phyloP scores from a whole-genome alignment of 2,888 invertebrate genomes.

The Epinotia ramella region DNA sequence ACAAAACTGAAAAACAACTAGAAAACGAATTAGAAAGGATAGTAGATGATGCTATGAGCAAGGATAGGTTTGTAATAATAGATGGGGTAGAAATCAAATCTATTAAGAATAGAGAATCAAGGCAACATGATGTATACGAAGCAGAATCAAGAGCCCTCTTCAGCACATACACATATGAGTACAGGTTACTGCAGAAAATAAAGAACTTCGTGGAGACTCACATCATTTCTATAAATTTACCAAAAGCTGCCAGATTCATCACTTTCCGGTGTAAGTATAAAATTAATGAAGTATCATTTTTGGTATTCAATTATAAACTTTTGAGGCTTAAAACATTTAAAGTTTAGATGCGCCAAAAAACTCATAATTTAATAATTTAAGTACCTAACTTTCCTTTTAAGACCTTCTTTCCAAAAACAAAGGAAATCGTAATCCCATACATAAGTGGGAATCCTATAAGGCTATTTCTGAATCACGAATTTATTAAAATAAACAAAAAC shows the following conservation, averaged over 20 bases:
- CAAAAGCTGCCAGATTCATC: slow-evolving; percentile 87
- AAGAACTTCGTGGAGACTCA: slow-evolving; percentile 86
- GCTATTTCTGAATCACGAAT: too few species aligned
- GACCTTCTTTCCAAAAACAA: too few species aligned
- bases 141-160: slow-evolving; percentile 70
- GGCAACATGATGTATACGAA: slow-evolving; percentile 46
- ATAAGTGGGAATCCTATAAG: too few species aligned
- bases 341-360: neutral
- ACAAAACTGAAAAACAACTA: slow-evolving; percentile 71
- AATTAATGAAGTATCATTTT: neutral
- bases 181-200: slow-evolving; percentile 85
- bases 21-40: slow-evolving; percentile 83
- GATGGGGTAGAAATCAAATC: slow-evolving; percentile 85
- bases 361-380: neutral
- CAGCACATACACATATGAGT: slow-evolving; percentile 77
- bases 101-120: slow-evolving; percentile 52
- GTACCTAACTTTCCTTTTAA: too few species aligned
- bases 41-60: slow-evolving; percentile 84
- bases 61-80: slow-evolving; percentile 84
- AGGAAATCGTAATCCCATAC: too few species aligned
- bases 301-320: neutral
- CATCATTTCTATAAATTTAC: slow-evolving; percentile 87
- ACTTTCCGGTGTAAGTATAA: slow-evolving; percentile 86
- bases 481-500: too few species aligned
- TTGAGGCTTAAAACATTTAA: neutral